Conservation (phyloP, 2,113 vertebrate genomes). For the Muntiacus reevesi region DNA sequence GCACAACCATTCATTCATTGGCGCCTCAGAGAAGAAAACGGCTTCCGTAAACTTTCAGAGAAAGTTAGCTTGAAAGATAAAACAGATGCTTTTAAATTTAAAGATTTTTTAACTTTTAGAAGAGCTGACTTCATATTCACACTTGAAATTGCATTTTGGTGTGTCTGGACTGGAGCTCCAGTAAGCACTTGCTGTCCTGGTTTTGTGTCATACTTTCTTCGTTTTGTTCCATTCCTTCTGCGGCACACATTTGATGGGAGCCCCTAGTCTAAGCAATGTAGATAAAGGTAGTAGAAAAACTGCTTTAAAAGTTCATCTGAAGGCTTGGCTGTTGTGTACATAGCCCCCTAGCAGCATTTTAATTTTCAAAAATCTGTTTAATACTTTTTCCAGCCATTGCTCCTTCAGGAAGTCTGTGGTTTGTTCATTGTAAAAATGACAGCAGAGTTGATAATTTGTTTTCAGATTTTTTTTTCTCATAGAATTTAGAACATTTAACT, state of each 20-base stretch:
- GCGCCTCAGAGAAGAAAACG: neutral
- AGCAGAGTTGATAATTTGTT: neutral
- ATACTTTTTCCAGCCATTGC: neutral
- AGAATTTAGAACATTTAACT: neutral
- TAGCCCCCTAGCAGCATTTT: neutral
- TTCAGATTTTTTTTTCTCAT: neutral
- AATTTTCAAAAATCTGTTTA: neutral
- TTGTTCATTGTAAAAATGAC: neutral
- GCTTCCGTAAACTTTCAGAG: neutral
- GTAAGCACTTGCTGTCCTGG: neutral
- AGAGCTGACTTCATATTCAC: neutral
- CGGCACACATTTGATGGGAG: neutral
- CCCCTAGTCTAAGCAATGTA: neutral
- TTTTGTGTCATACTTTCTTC: neutral
- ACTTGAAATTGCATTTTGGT: neutral
- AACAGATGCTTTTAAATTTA: neutral
- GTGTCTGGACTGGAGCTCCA: neutral
- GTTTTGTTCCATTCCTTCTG: neutral
- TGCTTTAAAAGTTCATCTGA: neutral
- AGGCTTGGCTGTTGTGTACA: neutral
- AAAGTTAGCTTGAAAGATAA: neutral
- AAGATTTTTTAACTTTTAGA: neutral
- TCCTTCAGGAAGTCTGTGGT: neutral
- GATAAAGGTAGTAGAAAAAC: neutral
- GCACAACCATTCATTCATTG: neutral